Conservation (phyloP, 2,113 vertebrate genomes). For the Campylorhamphus procurvoides region DNA sequence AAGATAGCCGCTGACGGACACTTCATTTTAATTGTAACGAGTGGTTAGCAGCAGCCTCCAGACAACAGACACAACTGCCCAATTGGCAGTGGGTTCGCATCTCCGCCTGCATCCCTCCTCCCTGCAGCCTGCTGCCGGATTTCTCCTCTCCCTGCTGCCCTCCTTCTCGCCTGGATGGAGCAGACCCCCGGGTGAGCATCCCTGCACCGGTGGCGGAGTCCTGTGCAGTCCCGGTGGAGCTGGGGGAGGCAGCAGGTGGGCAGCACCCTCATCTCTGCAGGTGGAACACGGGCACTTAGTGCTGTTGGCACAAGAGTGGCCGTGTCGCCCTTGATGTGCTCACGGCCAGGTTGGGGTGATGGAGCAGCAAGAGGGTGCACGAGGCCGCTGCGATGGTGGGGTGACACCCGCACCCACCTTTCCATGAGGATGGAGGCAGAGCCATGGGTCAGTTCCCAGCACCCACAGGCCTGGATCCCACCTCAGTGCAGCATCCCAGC, state of each 20-base stretch:
- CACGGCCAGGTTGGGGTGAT: rapidly evolving
- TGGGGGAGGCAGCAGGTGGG: rapidly evolving
- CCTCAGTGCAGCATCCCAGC: rapidly evolving
- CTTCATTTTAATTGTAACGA: conserved; percentile 97
- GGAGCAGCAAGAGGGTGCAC: rapidly evolving
- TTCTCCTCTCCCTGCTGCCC: not conserved
- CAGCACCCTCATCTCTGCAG: not conserved
- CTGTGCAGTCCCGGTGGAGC: rapidly evolving
- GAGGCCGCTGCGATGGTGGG: rapidly evolving
- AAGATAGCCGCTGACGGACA: conserved; percentile 94
- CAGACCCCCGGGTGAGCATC: not conserved
- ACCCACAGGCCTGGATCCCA: rapidly evolving
- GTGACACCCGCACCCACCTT: not conserved
- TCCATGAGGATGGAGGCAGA: rapidly evolving
- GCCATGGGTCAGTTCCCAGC: not conserved
- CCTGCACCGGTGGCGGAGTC: not conserved
- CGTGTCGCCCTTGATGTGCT: not conserved
- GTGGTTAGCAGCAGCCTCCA: conserved; percentile 81
- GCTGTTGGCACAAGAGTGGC: rapidly evolving
- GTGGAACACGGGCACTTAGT: rapidly evolving
- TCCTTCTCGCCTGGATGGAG: not conserved
- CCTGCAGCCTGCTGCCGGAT: rapidly evolving
- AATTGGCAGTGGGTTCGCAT: conserved; percentile 63
- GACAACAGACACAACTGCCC: conserved; percentile 75
- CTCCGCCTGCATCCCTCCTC: conserved; percentile 29